Evolutionary conservation across 2,888 invertebrate species (phyloP).

Genomic region (Podabrus alpinus): DNA sequence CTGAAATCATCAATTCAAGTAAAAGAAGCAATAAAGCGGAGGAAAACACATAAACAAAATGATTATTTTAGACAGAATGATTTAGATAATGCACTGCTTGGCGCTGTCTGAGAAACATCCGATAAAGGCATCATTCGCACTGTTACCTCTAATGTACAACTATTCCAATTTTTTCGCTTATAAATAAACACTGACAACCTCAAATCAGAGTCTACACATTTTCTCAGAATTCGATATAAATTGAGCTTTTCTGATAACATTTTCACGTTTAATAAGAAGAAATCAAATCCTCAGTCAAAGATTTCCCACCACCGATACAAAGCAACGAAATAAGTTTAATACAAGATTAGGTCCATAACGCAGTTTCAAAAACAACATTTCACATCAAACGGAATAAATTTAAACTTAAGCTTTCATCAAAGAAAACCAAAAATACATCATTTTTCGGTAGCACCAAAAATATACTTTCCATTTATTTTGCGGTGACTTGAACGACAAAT

Average conservation of each 20-base stretch:
- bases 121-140: constrained; percentile 8
- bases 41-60: constrained; percentile 15
- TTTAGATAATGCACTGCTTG: constrained; percentile 14
- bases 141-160: constrained; percentile 8
- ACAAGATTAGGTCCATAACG: background rate
- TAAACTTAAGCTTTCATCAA: background rate
- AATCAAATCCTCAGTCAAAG: background rate
- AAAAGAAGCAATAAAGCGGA: constrained; percentile 13
- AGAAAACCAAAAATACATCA: background rate
- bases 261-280: background rate
- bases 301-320: background rate
- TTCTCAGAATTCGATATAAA: background rate
- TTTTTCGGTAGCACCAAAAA: background rate
- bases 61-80: constrained; percentile 13
- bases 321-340: background rate
- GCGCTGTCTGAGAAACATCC: constrained; percentile 12
- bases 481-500: background rate
- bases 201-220: background rate
- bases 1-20: constrained; percentile 6
- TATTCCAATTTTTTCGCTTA: background rate
- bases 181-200: background rate
- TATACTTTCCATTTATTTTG: background rate
- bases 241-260: background rate
- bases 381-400: constrained; percentile 1
- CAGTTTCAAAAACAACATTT: background rate